phyloP scores from a whole-genome alignment of 2,797 vertebrate species.

The Pempheris klunzingeri region DNA sequence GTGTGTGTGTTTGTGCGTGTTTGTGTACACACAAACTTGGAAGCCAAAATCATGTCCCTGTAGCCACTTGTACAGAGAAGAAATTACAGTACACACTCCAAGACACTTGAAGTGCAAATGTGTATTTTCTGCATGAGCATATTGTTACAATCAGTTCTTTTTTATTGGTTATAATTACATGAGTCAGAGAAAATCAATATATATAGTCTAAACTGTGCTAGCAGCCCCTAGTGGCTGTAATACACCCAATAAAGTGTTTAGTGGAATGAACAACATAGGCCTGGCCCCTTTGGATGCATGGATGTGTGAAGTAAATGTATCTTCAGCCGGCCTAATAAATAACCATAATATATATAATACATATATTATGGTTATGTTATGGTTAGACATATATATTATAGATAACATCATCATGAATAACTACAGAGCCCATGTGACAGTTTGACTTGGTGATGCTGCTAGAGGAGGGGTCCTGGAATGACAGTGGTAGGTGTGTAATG shows the following conservation, averaged over 20 bases:
- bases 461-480: not conserved
- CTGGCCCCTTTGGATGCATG: not conserved
- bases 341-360: not conserved
- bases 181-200: too few species aligned
- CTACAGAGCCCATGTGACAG: not conserved
- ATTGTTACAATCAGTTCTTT: not conserved
- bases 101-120: not conserved
- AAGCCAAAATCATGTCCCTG: not conserved
- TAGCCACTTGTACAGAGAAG: not conserved
- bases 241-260: not conserved
- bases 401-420: too few species aligned
- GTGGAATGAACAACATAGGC: not conserved
- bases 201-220: too few species aligned
- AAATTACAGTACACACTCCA: not conserved
- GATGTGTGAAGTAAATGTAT: not conserved
- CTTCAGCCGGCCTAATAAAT: not conserved
- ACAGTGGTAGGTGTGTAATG: not conserved
- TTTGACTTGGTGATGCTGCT: not conserved
- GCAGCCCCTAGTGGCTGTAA: too few species aligned
- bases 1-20: not conserved
- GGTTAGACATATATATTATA: too few species aligned
- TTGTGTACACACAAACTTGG: not conserved
- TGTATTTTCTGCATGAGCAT: not conserved
- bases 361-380: too few species aligned
- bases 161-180: not conserved